Conservation (phyloP, 2,113 vertebrate genomes). For the Leptobrachium leishanense region DNA sequence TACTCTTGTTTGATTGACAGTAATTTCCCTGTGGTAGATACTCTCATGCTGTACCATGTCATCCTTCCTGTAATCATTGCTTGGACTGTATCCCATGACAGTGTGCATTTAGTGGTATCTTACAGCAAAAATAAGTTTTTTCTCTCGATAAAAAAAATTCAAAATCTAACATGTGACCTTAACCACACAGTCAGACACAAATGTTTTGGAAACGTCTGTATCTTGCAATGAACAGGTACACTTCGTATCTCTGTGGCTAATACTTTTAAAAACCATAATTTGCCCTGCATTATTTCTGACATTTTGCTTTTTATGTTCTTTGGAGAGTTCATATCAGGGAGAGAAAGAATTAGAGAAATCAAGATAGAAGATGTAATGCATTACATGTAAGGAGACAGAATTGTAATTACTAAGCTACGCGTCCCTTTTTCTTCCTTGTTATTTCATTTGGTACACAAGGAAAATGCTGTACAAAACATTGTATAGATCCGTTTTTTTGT, state of each 20-base stretch:
- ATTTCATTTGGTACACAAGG: constrained; percentile 11
- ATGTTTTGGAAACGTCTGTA: no score
- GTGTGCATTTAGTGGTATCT: neutral
- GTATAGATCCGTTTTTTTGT: neutral
- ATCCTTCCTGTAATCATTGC: constrained; percentile 3
- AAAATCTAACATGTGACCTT: no score
- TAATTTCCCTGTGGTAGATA: constrained; percentile 20
- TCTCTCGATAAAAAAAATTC: no score
- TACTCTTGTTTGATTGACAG: constrained; percentile 21
- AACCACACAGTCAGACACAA: no score
- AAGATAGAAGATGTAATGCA: no score
- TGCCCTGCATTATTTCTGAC: neutral
- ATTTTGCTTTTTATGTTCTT: neutral
- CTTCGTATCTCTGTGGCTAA: no score
- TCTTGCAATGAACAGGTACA: no score
- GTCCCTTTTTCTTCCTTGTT: constrained; percentile 6
- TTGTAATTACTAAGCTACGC: constrained; percentile 5
- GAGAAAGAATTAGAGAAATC: neutral
- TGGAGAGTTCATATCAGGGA: neutral
- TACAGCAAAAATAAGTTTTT: neutral
- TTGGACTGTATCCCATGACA: neutral
- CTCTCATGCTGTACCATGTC: constrained; percentile 1
- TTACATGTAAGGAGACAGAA: neutral
- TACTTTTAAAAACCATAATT: no score
- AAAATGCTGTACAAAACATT: neutral